A percentile compares a stretch with the other conserved stretches of the same genome.
phyloP scores from a whole-genome alignment of 2,113 vertebrate species.

The Pipra filicauda region DNA sequence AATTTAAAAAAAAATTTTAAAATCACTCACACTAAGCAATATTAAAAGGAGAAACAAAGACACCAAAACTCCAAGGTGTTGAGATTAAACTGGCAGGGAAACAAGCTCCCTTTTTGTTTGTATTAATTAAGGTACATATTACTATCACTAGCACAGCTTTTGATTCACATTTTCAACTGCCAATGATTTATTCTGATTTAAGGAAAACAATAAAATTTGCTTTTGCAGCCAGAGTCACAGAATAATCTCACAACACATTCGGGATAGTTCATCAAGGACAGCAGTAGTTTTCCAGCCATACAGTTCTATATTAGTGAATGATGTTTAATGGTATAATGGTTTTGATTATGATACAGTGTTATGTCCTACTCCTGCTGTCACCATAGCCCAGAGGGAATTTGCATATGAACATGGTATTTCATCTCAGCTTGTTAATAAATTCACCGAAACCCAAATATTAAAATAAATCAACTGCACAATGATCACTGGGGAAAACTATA shows the following conservation, averaged over 20 bases:
- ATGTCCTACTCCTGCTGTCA: background rate
- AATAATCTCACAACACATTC: background rate
- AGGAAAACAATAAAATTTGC: constrained; percentile 38
- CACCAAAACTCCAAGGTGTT: background rate
- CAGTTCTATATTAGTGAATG: background rate
- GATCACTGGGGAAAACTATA: background rate
- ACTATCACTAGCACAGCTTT: background rate
- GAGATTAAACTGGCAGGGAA: constrained; percentile 23
- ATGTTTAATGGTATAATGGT: constrained; percentile 19
- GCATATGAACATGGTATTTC: constrained; percentile 1
- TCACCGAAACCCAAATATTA: background rate
- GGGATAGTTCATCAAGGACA: background rate
- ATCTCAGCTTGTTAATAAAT: background rate
- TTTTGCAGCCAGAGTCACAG: background rate
- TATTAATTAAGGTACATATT: background rate
- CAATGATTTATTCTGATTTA: constrained; percentile 17
- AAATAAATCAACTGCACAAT: constrained; percentile 17
- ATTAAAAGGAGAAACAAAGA: background rate
- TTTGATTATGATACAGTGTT: constrained; percentile 16
- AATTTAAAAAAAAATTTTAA: background rate
- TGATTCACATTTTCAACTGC: background rate
- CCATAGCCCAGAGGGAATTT: background rate
- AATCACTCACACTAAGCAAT: background rate
- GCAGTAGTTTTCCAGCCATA: background rate
- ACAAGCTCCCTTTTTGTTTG: background rate